phyloP scores from a whole-genome alignment of 1,140 invertebrate genomes.

The Drosophila mayri region DNA sequence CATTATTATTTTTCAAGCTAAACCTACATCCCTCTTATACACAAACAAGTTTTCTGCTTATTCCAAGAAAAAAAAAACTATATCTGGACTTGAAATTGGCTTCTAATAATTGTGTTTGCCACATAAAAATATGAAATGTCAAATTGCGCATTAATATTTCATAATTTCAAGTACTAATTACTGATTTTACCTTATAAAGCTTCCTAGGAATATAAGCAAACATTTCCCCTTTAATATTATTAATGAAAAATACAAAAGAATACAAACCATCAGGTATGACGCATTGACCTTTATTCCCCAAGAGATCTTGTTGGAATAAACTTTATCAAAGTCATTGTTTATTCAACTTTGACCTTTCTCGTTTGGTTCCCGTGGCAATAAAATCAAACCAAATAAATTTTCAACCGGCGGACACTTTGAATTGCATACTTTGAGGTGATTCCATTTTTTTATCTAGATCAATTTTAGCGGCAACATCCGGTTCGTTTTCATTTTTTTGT shows the following conservation, averaged over 20 bases:
- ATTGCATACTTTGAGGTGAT: constrained; percentile 57
- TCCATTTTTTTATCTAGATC: constrained; percentile 46
- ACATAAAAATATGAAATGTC: not conserved
- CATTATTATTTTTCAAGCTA: not conserved
- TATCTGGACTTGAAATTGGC: not conserved
- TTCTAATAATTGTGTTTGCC: not conserved
- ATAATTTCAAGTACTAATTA: not conserved
- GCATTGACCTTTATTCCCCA: not conserved
- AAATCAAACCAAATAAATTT: constrained; percentile 19
- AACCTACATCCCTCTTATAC: not conserved
- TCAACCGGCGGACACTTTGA: constrained; percentile 7
- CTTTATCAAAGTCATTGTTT: constrained; percentile 13
- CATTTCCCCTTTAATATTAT: not conserved
- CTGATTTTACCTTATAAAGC: not conserved
- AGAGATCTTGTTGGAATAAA: not conserved
- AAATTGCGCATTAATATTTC: not conserved
- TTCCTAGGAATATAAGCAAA: not conserved
- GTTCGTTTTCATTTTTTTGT: constrained; percentile 16
- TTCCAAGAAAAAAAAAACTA: no score
- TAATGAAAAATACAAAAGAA: not conserved
- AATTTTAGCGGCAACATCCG: constrained; percentile 48
- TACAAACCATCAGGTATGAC: not conserved
- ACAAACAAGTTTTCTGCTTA: not conserved
- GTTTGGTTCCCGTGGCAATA: not conserved
- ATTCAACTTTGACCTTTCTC: constrained; percentile 24